Evolutionary conservation across 2,888 invertebrate species (phyloP), one percentile per base, ranked within the genome.

Genomic region (Epicampocera succincta): DNA sequence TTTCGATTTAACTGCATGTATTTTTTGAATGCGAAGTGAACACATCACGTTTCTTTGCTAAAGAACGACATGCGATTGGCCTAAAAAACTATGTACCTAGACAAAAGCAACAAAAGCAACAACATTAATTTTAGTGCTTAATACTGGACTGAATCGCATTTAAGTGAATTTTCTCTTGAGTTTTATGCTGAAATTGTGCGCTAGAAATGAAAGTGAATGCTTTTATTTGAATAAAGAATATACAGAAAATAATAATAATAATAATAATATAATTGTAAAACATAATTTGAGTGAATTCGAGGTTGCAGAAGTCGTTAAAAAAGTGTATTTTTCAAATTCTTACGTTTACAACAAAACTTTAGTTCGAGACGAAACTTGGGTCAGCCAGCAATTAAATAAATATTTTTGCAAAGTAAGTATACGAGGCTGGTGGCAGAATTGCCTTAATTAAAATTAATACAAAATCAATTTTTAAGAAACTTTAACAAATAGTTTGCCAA

Each of bases 31-130:
- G 17, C 13, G 17, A 13, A 17, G 6, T 19, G n/a, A 58, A 58
- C 15, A 63, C 38, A 58, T 56, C 56, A 21, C 13, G 3, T 65
- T 48, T 21, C 3, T 15, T 66, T 3, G 17, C 21, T 46, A 56
- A 58, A 52, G 38, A 65, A 66, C 76, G 21, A 46, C 29, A 50
- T 29, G 48, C 17, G 11, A 42, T 72, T 81, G 73, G 60, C 81
- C 81, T 77, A 77, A 77, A 76, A 81, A 81, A 73, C 68, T 73
- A 73, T 63, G 73, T 52, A 81, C 44, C 75, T 15, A 42, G 48
- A 13, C 12, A 79, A 60, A 13, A 33, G 38, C 11, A 61, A 50
- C 5, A 40, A 65, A 40, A 25, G 56, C 19, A 54, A 65, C 5
- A 65, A 29, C 29, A 38, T 17, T 17, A 54, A 65, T 50, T 56